Evolutionary conservation across 2,797 vertebrate species (phyloP), one percentile per base, ranked within the genome.

Genomic region (Eurystomus glaucurus): DNA sequence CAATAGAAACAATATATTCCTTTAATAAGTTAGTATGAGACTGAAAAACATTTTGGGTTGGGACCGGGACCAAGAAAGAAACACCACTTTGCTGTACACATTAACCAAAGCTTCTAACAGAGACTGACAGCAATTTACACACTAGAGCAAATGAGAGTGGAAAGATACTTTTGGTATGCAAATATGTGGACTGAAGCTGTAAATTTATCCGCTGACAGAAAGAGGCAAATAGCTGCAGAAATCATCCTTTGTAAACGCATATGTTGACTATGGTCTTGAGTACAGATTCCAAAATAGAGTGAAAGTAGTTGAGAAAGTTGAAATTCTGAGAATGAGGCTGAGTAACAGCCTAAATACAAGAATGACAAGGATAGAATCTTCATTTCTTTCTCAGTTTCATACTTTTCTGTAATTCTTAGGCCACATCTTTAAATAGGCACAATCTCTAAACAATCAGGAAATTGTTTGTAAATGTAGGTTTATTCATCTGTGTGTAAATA

Each of bases 1-100:
- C 77, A 96, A 79, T 66, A 54, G 76, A 92, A 97, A 84, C 11
- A 80, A 77, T 61, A 60, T 66, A 77, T 82, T 94, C 66, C n/a
- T 96, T 87, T 70, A 92, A 76, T 83, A 89, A 65, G 33, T 25
- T 48, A 54, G 14, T 25, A 14, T 58, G 39, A 84, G 77, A 41
- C 79, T 65, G 74, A 84, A 89, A 87, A 91, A 43, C 15, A 10
- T 60, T 69, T 77, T 54, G 41, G 14, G n/a, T 65, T 71, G 76
- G 48, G 74, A 52, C 21, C 86, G 33, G 22, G n/a, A 83, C 37
- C 66, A 78, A 82, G 31, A 79, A 77, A 80, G 69, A 93, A 86
- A 62, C 29, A 41, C 2, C 0, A 3, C 11, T 83, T 87, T 68
- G 55, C 48, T 64, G 23, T 48, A 79, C 31, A 51, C 23, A 66